Base-by-base conservation (phyloP, 2,888 invertebrate genomes). In the Sialis lutaria region DNA sequence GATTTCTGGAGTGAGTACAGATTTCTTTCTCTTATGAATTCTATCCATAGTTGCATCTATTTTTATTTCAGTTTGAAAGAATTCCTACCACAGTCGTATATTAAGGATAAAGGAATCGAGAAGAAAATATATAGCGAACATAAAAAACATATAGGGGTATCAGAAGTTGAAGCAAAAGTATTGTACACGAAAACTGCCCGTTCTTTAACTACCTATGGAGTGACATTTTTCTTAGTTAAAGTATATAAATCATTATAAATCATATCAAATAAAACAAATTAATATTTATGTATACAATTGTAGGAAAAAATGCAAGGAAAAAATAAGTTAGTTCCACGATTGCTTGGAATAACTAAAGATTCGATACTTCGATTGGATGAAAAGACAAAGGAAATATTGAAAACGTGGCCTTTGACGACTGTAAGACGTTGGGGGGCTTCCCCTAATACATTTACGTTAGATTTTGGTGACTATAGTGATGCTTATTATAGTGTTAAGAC, bases 401-500 rank as follows among this genome's bases (percentile, higher is more conserved):
- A 96, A 68, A 92, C 91, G 1, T 98, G 97, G 96, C 97, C 96
- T 0, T 70, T 97, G 55, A 95, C 97, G 49, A 95, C 93, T 6
- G 97, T 98, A 5, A 73, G 93, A 43, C 73, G 97, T 50, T 99
- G 97, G 97, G 97, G 96, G 51, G 96, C 98, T 49, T 92, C 93
- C 37, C 95, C 96, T 1, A 98, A 97, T 65, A 96, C 95, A 1
- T 99, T 98, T 66, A 97, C 97, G 0, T 72, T 99, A 53, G 98
- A 98, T 71, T 99, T 98, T 63, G 98, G 98, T 4, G 98, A 99
- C 63, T 98, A 99, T 65, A 90, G 95, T 46, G 96, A 97, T 66
- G 86, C 88, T 56, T 98, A 97, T 72, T 98, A 98, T 71, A 93
- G 93, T n/a, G 97, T 98, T 39, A 97, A 99, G 67, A 99, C 98